Evolutionary conservation across 2,888 invertebrate species (phyloP).

Genomic region (Gastracanthus pulcherrimus): DNA sequence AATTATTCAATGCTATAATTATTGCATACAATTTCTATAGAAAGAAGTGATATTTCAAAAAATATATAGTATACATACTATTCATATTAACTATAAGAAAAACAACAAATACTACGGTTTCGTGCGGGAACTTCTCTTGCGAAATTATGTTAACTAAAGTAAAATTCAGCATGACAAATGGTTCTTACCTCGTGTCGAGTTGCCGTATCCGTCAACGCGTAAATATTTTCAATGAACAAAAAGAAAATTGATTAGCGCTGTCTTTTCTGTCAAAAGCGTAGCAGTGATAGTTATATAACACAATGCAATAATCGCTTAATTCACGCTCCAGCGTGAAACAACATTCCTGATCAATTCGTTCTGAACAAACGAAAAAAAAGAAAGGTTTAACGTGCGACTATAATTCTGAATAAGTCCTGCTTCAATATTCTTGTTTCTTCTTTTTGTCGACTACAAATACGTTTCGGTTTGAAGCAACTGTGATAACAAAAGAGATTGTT

Average conservation of each 20-base stretch:
- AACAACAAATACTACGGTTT: neutral
- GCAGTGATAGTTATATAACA: slow-evolving; percentile 17
- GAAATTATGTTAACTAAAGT: neutral
- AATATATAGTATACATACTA: neutral
- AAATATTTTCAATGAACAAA: slow-evolving; percentile 13
- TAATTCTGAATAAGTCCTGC: slow-evolving; percentile 6
- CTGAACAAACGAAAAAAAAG: slow-evolving; percentile 13
- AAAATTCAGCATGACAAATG: neutral
- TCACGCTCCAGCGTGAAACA: slow-evolving; percentile 18
- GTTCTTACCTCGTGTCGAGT: slow-evolving; percentile 18
- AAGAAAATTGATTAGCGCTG: neutral
- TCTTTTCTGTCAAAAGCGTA: slow-evolving; percentile 24
- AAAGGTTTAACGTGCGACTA: slow-evolving; percentile 4
- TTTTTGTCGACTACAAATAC: slow-evolving; percentile 18
- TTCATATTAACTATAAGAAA: neutral
- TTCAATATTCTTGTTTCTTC: slow-evolving; percentile 2
- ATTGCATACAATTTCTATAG: slow-evolving; percentile 13
- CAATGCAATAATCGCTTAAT: slow-evolving; percentile 31
- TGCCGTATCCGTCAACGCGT: slow-evolving; percentile 5
- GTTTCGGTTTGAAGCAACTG: slow-evolving; percentile 55
- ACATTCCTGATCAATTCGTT: slow-evolving; percentile 37
- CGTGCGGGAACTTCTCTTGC: neutral
- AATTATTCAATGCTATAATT: neutral
- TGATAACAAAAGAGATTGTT: slow-evolving; percentile 55
- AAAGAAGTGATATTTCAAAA: slow-evolving; percentile 23